A percentile compares a stretch with the other conserved stretches of the same genome.
Conservation (phyloP, 2,888 invertebrate genomes). For the Priocnemis perturbator region DNA sequence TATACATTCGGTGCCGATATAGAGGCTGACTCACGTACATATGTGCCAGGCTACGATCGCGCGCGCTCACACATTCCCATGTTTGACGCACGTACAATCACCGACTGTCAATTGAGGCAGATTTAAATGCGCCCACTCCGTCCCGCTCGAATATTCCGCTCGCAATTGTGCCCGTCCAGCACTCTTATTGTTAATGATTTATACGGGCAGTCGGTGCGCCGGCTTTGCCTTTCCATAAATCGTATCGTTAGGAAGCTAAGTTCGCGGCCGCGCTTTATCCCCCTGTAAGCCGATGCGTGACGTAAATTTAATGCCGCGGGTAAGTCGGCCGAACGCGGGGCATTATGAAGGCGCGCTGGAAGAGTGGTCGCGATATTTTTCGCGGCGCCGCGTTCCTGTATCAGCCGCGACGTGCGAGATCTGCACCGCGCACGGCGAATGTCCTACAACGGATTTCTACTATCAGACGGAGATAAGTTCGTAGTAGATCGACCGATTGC, state of each 20-base stretch:
- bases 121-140: not conserved
- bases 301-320: too few species aligned
- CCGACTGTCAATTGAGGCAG: conserved; percentile 7
- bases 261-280: not conserved
- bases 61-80: not conserved
- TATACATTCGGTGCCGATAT: not conserved
- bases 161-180: not conserved
- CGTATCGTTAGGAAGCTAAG: not conserved
- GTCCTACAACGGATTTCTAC: too few species aligned
- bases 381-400: too few species aligned
- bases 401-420: too few species aligned
- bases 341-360: too few species aligned
- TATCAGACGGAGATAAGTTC: too few species aligned
- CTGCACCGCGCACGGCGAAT: too few species aligned
- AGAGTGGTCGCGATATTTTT: too few species aligned
- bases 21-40: conserved; percentile 1
- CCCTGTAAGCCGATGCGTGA: too few species aligned
- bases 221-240: conserved; percentile 2
- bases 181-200: conserved; percentile 14
- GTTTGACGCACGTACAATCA: not conserved
- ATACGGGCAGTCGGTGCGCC: not conserved
- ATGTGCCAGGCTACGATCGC: not conserved
- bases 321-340: too few species aligned
- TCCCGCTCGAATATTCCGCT: not conserved
- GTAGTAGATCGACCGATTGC: too few species aligned